Conservation (phyloP, 2,113 vertebrate species). For the Gambusia affinis region DNA sequence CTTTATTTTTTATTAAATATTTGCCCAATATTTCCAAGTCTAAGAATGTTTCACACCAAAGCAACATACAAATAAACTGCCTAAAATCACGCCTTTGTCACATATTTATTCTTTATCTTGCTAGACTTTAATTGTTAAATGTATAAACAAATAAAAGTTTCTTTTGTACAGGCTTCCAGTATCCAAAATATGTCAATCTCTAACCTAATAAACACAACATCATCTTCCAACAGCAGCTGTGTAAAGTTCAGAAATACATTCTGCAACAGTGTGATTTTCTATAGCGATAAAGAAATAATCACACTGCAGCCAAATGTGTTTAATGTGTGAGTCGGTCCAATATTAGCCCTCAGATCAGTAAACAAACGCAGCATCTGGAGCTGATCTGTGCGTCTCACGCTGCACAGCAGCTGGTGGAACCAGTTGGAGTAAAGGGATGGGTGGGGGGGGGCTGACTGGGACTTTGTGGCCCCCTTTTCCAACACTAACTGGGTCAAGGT, state of each 20-base stretch:
- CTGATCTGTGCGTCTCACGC: constrained; percentile 51
- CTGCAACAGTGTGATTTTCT: background rate
- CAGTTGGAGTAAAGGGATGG: background rate
- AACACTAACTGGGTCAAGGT: constrained; percentile 70
- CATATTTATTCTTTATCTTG: background rate
- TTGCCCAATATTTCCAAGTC: no score
- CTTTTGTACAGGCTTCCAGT: background rate
- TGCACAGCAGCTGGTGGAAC: constrained; percentile 63
- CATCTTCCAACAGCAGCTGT: background rate
- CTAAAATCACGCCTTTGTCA: background rate
- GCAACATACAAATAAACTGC: background rate
- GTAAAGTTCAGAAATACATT: background rate
- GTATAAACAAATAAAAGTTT: background rate
- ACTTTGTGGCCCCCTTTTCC: constrained; percentile 29
- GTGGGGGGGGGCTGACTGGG: background rate
- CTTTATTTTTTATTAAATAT: no score
- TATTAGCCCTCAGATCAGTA: constrained; percentile 55
- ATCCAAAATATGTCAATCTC: background rate
- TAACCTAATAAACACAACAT: background rate
- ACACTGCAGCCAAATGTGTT: constrained; percentile 13
- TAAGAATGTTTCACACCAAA: no score
- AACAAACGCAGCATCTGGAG: constrained; percentile 37
- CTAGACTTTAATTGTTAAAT: background rate
- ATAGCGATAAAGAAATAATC: constrained; percentile 20
- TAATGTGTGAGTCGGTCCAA: constrained; percentile 39